Base-by-base conservation (phyloP, 2,113 vertebrate species). In the Etia nguti region DNA sequence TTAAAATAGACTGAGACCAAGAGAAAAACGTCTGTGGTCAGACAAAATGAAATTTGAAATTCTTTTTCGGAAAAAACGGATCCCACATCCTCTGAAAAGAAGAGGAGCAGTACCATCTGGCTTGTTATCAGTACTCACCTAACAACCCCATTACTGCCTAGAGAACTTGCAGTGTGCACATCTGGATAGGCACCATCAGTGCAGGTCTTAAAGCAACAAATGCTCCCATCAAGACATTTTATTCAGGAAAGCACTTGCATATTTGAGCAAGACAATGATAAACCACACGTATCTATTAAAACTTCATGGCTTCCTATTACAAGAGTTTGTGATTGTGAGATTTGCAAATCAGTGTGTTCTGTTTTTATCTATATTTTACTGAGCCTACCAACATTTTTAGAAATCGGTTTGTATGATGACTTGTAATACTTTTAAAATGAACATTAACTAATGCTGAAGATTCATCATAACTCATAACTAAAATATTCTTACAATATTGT, bases 1-100 rank as follows among this genome's bases (percentile, higher is more conserved):
- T 70, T 41, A 70, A 70, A 41, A 70, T 24, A 8, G 12, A 68
- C 7, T 2, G 3, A 68, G 0, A 22, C 36, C 7, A 0, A 1
- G 36, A 41, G 36, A 41, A 13, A 41, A 68, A 68, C 0, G 8
- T 41, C 20, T 41, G 62, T 41, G 1, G n/a, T 70, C n/a, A 70
- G 36, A 70, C n/a, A 24, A 15, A 68, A 24, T 8, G 3, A 41
- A 41, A 24, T 68, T 41, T 0, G 6, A 6, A 36, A 0, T 38
- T 65, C 7, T 8, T 68, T 41, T 24, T 7, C 0, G 2, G 13
- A 68, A 68, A 68, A 68, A 36, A 68, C 7, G 1, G 1, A 15
- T 15, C 0, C 20, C 0, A 41, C 34, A 68, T 38, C 36, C 36
- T 41, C 13, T 68, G 62, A 22, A 15, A 22, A 2, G 8, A 15